Base-by-base conservation (phyloP, 2,888 invertebrate species). In the Asteroscopus sphinx region DNA sequence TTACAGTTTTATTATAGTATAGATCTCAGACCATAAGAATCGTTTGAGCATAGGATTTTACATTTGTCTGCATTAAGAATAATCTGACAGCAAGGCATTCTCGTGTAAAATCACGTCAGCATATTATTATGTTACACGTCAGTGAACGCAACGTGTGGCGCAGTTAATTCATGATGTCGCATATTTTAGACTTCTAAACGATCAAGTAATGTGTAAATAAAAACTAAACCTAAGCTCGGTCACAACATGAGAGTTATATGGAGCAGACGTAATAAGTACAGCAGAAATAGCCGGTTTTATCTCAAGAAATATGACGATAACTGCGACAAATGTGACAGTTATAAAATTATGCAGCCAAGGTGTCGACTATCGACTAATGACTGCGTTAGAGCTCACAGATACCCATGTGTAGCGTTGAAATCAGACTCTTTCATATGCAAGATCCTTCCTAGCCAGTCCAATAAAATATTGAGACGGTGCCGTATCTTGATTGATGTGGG, bases 371-470 rank as follows among this genome's bases (percentile, higher is more conserved):
- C 70, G 70, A 75, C 78, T 82, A 82, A 82, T 77, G 76, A 76
- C 63, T 71, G 73, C 40, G 60, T 70, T 62, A 61, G 56, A 55
- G 56, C 57, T 42, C 59, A 54, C 62, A 46, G 57, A 66, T 63
- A 67, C 64, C 41, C 42, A 70, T 68, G 74, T 67, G 75, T 57
- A 71, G 54, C 68, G 71, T 65, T 74, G 73, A 68, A 80, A 82
- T 76, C 73, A 70, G 73, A 77, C 61, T 74, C 68, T 72, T 73
- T 73, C 77, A 78, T 74, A 77, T 76, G 68, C 69, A 77, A 82
- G 78, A 86, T 83, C n/a, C n/a, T n/a, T 84, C 84, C 84, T 81
- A 77, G 77, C 67, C 68, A 52, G 54, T 73, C 83, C 80, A 85
- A 86, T 87, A 85, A 86, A 82, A 73, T 78, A 73, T 75, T 67